Base-by-base conservation (phyloP, 2,113 vertebrate species). In the Phoxinus phoxinus region DNA sequence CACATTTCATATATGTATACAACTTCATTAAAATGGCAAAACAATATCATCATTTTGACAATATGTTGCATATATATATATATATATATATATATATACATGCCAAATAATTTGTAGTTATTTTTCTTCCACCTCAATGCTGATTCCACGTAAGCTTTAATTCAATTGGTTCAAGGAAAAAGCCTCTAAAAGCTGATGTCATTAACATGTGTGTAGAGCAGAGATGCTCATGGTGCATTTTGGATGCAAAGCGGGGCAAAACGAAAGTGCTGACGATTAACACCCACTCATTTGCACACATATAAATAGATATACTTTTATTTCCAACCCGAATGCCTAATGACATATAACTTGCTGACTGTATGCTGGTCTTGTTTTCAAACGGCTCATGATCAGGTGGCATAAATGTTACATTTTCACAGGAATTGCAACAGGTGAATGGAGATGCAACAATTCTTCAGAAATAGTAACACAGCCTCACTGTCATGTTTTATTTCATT, bases 261-360 rank as follows among this genome's bases (percentile, higher is more conserved):
- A 35, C 8, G 81, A 88, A 88, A 88, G 67, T 75, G 85, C 87
- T 88, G 87, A 88, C 80, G 56, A 56, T n/a, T n/a, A n/a, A 67
- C 81, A 41, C 44, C 25, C 65, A 84, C 32, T 35, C 17, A 77
- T 21, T 35, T 25, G 69, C 75, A 27, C 30, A 32, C 41, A 73
- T 23, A 58, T 41, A 81, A 79, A 86, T 4, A 86, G 23, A 72
- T 41, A 67, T 37, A n/a, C 41, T 30, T 37, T 35, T 46, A 78
- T 53, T 51, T 67, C 67, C 30, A 67, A 32, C 1, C 1, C 2
- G 25, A 51, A 44, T 2, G 1, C 8, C 9, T 44, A 46, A 84
- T 73, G 9, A 35, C 44, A 63, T 2, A 4, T 7, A 37, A 25
- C 25, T 13, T n/a, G 23, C 37, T 73, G 71, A 44, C 37, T 44